A percentile compares a stretch with the other conserved stretches of the same genome.
Conservation (phyloP, 2,797 vertebrate genomes). For the Champsocephalus esox region DNA sequence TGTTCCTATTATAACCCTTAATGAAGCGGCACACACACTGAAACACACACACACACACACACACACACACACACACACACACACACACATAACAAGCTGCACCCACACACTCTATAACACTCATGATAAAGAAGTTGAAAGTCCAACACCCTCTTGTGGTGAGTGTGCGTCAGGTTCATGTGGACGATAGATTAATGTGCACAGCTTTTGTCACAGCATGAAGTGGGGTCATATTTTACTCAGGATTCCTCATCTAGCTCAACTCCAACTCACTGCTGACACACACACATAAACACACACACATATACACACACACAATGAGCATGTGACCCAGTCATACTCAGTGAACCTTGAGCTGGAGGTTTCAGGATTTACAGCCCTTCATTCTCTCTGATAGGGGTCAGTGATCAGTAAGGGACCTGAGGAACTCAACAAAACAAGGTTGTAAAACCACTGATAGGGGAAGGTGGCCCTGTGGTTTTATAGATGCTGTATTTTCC, state of each 20-base stretch:
- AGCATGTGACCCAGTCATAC: conserved; percentile 74
- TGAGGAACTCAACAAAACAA: conserved; percentile 80
- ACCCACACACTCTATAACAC: conserved; percentile 36
- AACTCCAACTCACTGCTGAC: conserved; percentile 28
- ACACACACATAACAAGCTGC: conserved; percentile 25
- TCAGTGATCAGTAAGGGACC: conserved; percentile 71
- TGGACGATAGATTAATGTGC: conserved; percentile 31
- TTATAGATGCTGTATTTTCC: conserved; percentile 69
- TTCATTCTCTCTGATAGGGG: conserved; percentile 72
- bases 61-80: conserved; percentile 10
- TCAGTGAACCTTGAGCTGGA: conserved; percentile 75
- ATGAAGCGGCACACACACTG: conserved; percentile 52
- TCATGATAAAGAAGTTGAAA: conserved; percentile 60
- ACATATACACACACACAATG: conserved; percentile 14
- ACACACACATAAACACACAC: conserved; percentile 16
- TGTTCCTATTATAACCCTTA: conserved; percentile 68
- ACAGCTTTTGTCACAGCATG: conserved; percentile 38
- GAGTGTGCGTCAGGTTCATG: conserved; percentile 28
- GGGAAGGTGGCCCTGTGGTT: conserved; percentile 37
- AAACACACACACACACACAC: conserved; percentile 24
- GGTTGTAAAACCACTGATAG: conserved; percentile 79
- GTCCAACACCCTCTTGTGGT: conserved; percentile 48
- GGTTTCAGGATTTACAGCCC: conserved; percentile 78
- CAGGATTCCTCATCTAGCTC: conserved; percentile 54
- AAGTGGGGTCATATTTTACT: conserved; percentile 37